Conservation (phyloP, 2,113 vertebrate genomes). For the Nothobranchius kuhntae region DNA sequence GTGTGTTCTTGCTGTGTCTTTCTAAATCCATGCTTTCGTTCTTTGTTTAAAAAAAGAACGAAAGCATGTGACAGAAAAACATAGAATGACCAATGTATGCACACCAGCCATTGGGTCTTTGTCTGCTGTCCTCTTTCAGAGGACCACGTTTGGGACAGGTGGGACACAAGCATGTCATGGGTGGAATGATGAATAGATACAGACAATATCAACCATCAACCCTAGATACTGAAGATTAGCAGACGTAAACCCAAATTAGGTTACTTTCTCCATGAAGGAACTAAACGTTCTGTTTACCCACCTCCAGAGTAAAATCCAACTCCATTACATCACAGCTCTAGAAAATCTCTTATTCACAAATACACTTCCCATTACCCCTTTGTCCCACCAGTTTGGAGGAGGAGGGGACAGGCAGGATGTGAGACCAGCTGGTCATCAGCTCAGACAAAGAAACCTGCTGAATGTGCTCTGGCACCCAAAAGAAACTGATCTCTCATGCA, state of each 20-base stretch:
- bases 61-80: not conserved
- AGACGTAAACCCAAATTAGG: constrained; percentile 35
- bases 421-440: constrained; percentile 77
- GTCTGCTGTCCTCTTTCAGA: constrained; percentile 25
- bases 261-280: constrained; percentile 32
- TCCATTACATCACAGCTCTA: constrained; percentile 10
- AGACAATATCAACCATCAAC: constrained; percentile 2
- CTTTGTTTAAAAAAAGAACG: too few species aligned
- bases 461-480: constrained; percentile 70
- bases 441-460: constrained; percentile 79
- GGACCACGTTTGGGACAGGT: constrained; percentile 30
- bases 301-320: constrained; percentile 54
- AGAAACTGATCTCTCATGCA: constrained; percentile 43
- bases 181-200: constrained; percentile 14
- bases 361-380: constrained; percentile 28
- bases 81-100: not conserved
- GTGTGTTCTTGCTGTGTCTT: too few species aligned
- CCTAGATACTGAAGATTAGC: constrained; percentile 43
- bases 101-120: constrained; percentile 10
- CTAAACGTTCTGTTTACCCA: constrained; percentile 64
- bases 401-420: constrained; percentile 67
- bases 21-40: too few species aligned
- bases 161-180: not conserved
- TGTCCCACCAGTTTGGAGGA: constrained; percentile 43
- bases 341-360: constrained; percentile 10